phyloP scores from a whole-genome alignment of 1,140 invertebrate species.

The Sinonovacula constricta region DNA sequence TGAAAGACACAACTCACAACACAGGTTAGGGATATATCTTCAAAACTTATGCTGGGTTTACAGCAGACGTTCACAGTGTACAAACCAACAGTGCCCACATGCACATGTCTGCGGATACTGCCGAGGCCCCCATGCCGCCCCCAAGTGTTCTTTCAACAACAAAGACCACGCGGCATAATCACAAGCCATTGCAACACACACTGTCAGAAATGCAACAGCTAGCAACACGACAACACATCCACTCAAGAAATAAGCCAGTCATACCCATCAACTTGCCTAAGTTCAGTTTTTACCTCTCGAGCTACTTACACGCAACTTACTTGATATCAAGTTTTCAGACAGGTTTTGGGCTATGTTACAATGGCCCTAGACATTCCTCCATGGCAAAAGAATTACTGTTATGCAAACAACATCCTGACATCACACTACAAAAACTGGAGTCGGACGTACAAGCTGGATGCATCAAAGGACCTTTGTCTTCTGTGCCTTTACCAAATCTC shows the following conservation, averaged over 20 bases:
- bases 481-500: not conserved
- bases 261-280: conserved; percentile 5
- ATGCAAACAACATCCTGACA: not conserved
- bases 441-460: not conserved
- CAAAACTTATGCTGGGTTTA: conserved; percentile 11
- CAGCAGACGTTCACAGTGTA: too few relatives aligned
- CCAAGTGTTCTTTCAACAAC: too few relatives aligned
- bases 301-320: not conserved
- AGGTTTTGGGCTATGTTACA: not conserved
- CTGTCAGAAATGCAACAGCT: not conserved
- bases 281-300: not conserved
- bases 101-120: too few relatives aligned
- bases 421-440: not conserved
- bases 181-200: not conserved
- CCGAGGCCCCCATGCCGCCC: too few relatives aligned
- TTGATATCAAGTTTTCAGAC: not conserved
- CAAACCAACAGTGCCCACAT: too few relatives aligned
- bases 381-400: not conserved
- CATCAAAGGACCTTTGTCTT: conserved; percentile 1
- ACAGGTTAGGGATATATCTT: not conserved
- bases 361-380: not conserved
- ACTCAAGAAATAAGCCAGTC: not conserved
- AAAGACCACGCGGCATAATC: not conserved
- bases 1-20: not conserved
- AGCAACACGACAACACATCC: not conserved